These are phyloP conservation scores for Parelbella ahira DNA, from an alignment of 2,888 invertebrate genomes.

Conservation along the genomic window DNA sequence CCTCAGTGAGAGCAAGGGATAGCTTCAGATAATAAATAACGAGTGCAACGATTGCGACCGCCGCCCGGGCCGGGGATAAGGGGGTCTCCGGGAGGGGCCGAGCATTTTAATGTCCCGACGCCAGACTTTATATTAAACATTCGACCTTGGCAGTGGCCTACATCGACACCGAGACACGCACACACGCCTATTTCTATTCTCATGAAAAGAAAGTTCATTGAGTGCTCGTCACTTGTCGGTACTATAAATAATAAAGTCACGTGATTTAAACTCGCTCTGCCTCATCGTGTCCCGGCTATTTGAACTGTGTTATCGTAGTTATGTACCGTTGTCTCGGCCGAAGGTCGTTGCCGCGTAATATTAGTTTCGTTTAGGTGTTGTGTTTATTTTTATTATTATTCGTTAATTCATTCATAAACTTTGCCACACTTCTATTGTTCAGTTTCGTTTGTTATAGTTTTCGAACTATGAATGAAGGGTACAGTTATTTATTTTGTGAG, in stretches of 20 bases:
- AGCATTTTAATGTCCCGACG: slow-evolving; percentile 80
- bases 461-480: too few species aligned
- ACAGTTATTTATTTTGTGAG: too few species aligned
- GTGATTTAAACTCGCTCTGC: slow-evolving; percentile 46
- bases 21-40: slow-evolving; percentile 77
- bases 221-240: slow-evolving; percentile 64
- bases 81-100: slow-evolving; percentile 72
- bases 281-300: slow-evolving; percentile 48
- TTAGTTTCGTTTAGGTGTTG: slow-evolving; percentile 20
- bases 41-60: slow-evolving; percentile 79
- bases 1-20: slow-evolving; percentile 55
- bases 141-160: slow-evolving; percentile 80
- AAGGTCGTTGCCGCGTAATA: slow-evolving; percentile 42
- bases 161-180: slow-evolving; percentile 77
- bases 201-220: slow-evolving; percentile 77
- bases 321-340: slow-evolving; percentile 38
- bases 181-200: slow-evolving; percentile 67
- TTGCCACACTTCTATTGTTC: slow-evolving; percentile 19
- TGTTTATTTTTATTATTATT: slow-evolving; percentile 23
- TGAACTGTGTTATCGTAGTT: slow-evolving; percentile 43
- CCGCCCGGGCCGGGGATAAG: slow-evolving; percentile 58
- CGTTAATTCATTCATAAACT: slow-evolving; percentile 24
- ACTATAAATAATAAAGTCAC: slow-evolving; percentile 71
- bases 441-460: slow-evolving; percentile 2
- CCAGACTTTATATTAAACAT: slow-evolving; percentile 81